Percentiles rank a stretch among this genome's conserved stretches.
phyloP scores from a whole-genome alignment of 2,113 vertebrate genomes.

The Campylomormyrus numenius region DNA sequence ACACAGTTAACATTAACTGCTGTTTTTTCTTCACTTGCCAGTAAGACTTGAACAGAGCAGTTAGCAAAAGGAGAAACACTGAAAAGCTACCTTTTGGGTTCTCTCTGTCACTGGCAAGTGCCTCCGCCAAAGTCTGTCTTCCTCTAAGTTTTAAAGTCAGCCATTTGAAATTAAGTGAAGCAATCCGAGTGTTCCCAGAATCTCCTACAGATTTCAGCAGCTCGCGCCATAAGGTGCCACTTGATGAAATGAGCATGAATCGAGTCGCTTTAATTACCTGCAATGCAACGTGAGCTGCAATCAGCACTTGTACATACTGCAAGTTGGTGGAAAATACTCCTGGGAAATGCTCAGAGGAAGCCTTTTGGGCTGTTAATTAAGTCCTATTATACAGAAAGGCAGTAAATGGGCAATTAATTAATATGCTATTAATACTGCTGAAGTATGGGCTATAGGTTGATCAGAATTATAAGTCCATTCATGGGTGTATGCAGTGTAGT shows the following conservation, averaged over 20 bases:
- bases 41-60: neutral
- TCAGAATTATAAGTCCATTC: neutral
- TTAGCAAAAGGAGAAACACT: neutral
- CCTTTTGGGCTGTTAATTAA: neutral
- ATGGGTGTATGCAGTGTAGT: neutral
- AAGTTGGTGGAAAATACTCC: neutral
- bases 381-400: neutral
- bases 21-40: neutral
- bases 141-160: neutral
- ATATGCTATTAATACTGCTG: neutral
- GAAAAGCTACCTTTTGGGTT: neutral
- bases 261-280: neutral
- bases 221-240: neutral
- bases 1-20: neutral
- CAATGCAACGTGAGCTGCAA: neutral
- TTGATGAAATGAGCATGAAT: neutral
- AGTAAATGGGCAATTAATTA: neutral
- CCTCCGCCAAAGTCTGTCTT: neutral
- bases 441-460: neutral
- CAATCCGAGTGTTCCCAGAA: neutral
- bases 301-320: neutral
- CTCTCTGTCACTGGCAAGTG: neutral
- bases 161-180: neutral
- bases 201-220: neutral
- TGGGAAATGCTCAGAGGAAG: neutral